phyloP scores from a whole-genome alignment of 2,113 vertebrate genomes.

The Anolis carolinensis region DNA sequence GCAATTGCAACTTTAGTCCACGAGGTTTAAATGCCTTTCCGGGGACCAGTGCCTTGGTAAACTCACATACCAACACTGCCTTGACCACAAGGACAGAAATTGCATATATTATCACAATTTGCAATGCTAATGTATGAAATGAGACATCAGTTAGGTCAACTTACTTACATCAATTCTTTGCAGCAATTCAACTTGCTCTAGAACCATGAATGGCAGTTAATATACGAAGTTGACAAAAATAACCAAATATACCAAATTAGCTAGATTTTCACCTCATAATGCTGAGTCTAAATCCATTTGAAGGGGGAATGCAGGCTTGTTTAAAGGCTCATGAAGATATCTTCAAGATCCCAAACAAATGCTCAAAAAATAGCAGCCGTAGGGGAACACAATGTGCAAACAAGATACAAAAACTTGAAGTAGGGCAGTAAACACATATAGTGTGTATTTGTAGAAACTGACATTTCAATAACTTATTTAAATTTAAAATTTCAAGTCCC shows the following conservation, averaged over 20 bases:
- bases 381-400: conserved; percentile 60
- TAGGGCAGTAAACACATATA: conserved; percentile 46
- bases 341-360: conserved; percentile 53
- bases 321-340: conserved; percentile 58
- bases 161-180: conserved; percentile 31
- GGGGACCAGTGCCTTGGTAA: no score
- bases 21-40: neutral
- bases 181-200: conserved; percentile 51
- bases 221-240: conserved; percentile 34
- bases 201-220: conserved; percentile 47
- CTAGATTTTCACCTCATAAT: conserved; percentile 34
- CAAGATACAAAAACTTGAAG: conserved; percentile 54
- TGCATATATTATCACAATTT: no score
- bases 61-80: neutral
- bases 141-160: neutral
- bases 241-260: conserved; percentile 18
- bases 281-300: conserved; percentile 47
- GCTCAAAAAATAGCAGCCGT: conserved; percentile 64
- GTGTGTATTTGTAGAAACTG: conserved; percentile 55
- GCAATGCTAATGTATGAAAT: neutral
- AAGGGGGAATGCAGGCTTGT: conserved; percentile 48
- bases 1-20: neutral
- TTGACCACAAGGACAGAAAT: neutral
- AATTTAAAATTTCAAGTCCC: conserved; percentile 54
- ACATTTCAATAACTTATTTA: conserved; percentile 46